Base-by-base conservation (phyloP, 2,797 vertebrate species). In the Hemitrygon akajei region DNA sequence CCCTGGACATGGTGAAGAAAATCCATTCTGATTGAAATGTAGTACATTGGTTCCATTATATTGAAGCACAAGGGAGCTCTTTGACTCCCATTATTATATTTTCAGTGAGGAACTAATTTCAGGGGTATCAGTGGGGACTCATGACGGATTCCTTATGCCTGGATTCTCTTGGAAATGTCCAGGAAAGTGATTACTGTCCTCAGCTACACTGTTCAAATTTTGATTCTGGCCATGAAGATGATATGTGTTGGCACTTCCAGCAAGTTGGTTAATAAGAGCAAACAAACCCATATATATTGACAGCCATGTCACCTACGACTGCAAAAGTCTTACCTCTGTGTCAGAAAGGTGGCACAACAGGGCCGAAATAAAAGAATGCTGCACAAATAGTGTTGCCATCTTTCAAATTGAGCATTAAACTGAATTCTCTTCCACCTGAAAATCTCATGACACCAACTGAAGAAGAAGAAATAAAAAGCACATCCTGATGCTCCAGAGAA, bases 91-190 rank as follows among this genome's bases (percentile, higher is more conserved):
- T 93, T 93, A 93, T 58, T 75, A 75, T 76, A 14, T 93, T 76
- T 93, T 40, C 40, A n/a, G 91, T 76, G 27, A 93, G 91, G 91
- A 93, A n/a, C 91, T 93, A 76, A 93, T 93, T 93, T 93, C 73
- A 76, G 40, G 12, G 91, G 71, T 76, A 76, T 75, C 91, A 93
- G 69, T 93, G 40, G 71, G 40, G 71, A 58, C 22, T 93, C 91
- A 76, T 92, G 71, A n/a, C 1, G 11, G 40, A 76, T 75, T 75
- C 91, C 91, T 93, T 93, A 47, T 75, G 37, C 9, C 40, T 75
- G 47, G 27, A 56, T 76, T 93, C 25, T 93, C 37, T n/a, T 76
- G 71, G 40, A 47, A 76, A 18, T 73, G 27, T 76, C 37, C 25
- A 92, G 60, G 63, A 71, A 69, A 91, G 12, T 22, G 89, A 91